Percentiles rank a stretch among this genome's conserved stretches.
Evolutionary conservation across 2,113 vertebrate genomes (phyloP).

Genomic region (Chroicocephalus ridibundus): DNA sequence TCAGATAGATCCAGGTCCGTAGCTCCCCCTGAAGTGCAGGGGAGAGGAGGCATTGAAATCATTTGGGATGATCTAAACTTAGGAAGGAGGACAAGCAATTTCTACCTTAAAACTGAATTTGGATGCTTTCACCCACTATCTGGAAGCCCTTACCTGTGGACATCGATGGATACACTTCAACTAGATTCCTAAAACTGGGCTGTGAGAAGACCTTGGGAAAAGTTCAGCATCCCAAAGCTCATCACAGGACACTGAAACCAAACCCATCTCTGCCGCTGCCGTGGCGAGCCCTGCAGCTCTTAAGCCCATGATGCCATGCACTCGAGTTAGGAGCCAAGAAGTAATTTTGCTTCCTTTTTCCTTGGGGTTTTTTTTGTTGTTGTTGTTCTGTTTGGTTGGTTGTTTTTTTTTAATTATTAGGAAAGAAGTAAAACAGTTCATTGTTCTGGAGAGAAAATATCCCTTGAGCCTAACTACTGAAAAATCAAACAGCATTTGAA

Average conservation of each 20-base stretch:
- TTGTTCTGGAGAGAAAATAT: neutral
- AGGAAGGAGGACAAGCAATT: neutral
- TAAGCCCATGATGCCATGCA: neutral
- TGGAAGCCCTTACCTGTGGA: neutral
- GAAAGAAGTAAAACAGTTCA: neutral
- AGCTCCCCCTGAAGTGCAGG: neutral
- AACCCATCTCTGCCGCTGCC: neutral
- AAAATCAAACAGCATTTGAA: slow-evolving; percentile 46
- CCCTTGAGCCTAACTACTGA: slow-evolving; percentile 23
- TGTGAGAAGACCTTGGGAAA: neutral
- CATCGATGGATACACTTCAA: neutral
- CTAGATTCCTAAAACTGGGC: neutral
- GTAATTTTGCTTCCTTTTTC: neutral
- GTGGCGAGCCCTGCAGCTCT: neutral
- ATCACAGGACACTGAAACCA: neutral
- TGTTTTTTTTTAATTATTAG: neutral
- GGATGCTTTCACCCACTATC: neutral
- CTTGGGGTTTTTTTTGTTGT: too few relatives aligned
- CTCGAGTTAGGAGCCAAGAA: neutral
- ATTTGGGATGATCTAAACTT: neutral
- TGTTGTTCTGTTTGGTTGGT: neutral
- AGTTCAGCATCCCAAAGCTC: neutral
- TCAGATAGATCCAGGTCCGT: rapidly evolving
- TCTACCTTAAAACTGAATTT: neutral
- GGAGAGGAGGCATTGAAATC: neutral